These are phyloP conservation scores for Trichonephila clavipes DNA, from an alignment of 1,140 invertebrate species.

Conservation along the genomic window DNA sequence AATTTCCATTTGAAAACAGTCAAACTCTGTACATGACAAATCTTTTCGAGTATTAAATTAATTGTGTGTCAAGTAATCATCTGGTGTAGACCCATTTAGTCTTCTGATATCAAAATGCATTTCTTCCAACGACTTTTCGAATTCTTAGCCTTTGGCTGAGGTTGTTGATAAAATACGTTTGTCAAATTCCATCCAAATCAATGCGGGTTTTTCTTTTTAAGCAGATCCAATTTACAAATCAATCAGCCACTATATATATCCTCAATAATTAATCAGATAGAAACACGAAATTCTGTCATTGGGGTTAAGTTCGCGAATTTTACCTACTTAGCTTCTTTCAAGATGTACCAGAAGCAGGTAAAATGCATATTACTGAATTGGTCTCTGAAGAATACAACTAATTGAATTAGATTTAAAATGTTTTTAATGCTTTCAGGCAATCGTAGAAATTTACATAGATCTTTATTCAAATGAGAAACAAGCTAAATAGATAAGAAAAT, in stretches of 20 bases:
- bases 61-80: slow-evolving; percentile 1
- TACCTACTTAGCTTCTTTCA: no score
- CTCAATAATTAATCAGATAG: background rate
- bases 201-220: background rate
- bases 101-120: slow-evolving; percentile 18
- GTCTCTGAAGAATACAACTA: no score
- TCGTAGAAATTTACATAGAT: no score
- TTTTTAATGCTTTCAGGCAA: no score
- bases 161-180: background rate
- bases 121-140: background rate
- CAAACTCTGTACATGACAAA: slow-evolving; percentile 7
- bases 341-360: no score
- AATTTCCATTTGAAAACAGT: slow-evolving; percentile 42
- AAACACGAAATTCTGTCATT: background rate
- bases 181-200: slow-evolving; percentile 14
- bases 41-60: slow-evolving; percentile 35
- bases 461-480: no score
- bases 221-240: background rate
- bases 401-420: no score
- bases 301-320: background rate
- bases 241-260: no score
- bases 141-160: slow-evolving; percentile 24
- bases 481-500: no score
- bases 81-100: background rate
- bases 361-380: no score